These are phyloP conservation scores for Macrotis lagotis DNA, from an alignment of 2,113 vertebrate species.

Conservation along the genomic window DNA sequence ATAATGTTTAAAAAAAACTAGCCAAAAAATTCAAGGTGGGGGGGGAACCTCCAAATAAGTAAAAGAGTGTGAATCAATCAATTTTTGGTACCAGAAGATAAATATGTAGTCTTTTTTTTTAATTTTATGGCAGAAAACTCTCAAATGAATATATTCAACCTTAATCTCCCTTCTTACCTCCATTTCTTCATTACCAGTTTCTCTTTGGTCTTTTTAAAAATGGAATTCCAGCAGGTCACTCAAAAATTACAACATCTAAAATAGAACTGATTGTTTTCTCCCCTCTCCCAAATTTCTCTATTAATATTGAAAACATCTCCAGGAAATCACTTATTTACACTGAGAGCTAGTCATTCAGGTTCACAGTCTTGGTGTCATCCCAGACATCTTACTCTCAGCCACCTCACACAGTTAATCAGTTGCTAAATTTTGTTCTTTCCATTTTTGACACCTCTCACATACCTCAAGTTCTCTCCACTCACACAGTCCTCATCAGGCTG, in stretches of 20 bases:
- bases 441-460: background rate
- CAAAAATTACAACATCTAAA: too few relatives aligned
- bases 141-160: background rate
- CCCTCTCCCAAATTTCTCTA: background rate
- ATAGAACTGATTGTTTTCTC: too few relatives aligned
- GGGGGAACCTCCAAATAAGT: conserved; percentile 29
- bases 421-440: background rate
- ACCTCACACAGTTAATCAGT: background rate
- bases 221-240: too few relatives aligned
- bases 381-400: background rate
- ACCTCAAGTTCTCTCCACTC: background rate
- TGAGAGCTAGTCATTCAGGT: background rate
- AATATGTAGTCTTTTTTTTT: background rate
- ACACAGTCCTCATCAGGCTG: background rate
- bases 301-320: background rate
- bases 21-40: background rate
- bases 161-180: background rate
- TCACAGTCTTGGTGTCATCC: background rate
- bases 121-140: background rate
- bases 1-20: background rate
- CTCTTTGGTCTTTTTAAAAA: too few relatives aligned
- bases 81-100: conserved; percentile 15
- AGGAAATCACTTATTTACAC: background rate
- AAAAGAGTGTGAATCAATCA: conserved; percentile 29
- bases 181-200: background rate